These are phyloP conservation scores for Caenorhabditis afra DNA, from an alignment of 2,888 invertebrate species.

Conservation along the genomic window DNA sequence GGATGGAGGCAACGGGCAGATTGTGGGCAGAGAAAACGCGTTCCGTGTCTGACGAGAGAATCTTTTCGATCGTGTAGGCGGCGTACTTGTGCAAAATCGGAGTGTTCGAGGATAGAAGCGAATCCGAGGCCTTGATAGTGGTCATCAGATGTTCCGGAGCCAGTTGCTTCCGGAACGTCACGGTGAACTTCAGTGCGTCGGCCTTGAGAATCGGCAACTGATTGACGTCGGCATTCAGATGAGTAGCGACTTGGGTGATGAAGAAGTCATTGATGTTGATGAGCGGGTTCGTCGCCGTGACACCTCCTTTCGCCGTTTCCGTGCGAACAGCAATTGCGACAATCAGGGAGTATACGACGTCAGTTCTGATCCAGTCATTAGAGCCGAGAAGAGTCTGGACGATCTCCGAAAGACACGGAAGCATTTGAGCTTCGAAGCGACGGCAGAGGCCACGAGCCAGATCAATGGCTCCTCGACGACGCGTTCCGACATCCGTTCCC, in stretches of 20 bases:
- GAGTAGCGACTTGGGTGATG: constrained; percentile 89
- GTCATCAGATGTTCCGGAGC: constrained; percentile 87
- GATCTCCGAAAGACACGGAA: constrained; percentile 62
- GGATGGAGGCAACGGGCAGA: constrained; percentile 86
- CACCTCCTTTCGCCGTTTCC: constrained; percentile 86
- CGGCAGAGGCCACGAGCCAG: constrained; percentile 92
- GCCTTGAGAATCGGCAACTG: constrained; percentile 87
- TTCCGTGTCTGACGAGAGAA: constrained; percentile 84
- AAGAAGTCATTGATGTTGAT: constrained; percentile 93
- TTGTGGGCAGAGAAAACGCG: constrained; percentile 83
- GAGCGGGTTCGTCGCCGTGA: constrained; percentile 74
- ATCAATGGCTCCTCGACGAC: constrained; percentile 96
- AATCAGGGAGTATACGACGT: constrained; percentile 95
- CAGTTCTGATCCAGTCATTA: constrained; percentile 88
- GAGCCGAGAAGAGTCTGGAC: constrained; percentile 34
- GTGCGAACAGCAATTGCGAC: constrained; percentile 94
- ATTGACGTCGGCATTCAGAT: constrained; percentile 85
- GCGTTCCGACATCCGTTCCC: constrained; percentile 90
- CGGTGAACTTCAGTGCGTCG: constrained; percentile 93
- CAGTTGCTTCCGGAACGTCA: constrained; percentile 94
- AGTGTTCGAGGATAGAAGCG: constrained; percentile 48
- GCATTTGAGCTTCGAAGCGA: constrained; percentile 86
- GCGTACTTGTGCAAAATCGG: constrained; percentile 88
- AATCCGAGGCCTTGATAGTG: constrained; percentile 83
- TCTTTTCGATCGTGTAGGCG: constrained; percentile 92